phyloP scores from a whole-genome alignment of 2,888 invertebrate species.

The Chymomyza amoena region DNA sequence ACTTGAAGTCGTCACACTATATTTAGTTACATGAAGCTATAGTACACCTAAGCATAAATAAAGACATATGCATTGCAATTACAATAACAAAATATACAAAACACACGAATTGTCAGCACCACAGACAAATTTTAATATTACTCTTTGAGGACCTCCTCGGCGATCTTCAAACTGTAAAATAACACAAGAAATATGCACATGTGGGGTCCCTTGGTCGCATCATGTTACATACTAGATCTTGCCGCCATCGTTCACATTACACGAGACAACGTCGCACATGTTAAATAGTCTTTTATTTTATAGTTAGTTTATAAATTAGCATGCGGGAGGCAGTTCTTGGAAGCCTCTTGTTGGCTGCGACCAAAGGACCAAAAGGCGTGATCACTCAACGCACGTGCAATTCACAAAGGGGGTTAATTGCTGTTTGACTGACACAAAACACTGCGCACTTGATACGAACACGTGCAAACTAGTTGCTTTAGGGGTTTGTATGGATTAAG shows the following conservation, averaged over 20 bases:
- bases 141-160: slow-evolving; percentile 38
- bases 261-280: slow-evolving; percentile 41
- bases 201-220: slow-evolving; percentile 62
- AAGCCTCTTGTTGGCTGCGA: slow-evolving; percentile 59
- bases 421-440: slow-evolving; percentile 32
- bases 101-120: slow-evolving; percentile 14
- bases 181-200: slow-evolving; percentile 48
- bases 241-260: neutral
- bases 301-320: slow-evolving; percentile 65
- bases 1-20: neutral
- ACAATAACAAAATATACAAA: slow-evolving; percentile 40
- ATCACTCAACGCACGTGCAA: slow-evolving; percentile 64
- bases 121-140: slow-evolving; percentile 43
- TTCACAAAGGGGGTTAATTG: slow-evolving; percentile 63
- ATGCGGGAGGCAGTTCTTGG: slow-evolving; percentile 57
- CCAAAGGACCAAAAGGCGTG: slow-evolving; percentile 23
- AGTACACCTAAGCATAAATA: neutral
- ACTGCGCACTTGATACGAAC: neutral
- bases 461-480: slow-evolving; percentile 14
- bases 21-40: neutral
- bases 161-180: slow-evolving; percentile 60
- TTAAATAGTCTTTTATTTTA: slow-evolving; percentile 33
- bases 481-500: neutral
- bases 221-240: slow-evolving; percentile 47
- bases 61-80: slow-evolving; percentile 42